Conservation (phyloP, 2,888 invertebrate species). For the Tryphoninae sp. region DNA sequence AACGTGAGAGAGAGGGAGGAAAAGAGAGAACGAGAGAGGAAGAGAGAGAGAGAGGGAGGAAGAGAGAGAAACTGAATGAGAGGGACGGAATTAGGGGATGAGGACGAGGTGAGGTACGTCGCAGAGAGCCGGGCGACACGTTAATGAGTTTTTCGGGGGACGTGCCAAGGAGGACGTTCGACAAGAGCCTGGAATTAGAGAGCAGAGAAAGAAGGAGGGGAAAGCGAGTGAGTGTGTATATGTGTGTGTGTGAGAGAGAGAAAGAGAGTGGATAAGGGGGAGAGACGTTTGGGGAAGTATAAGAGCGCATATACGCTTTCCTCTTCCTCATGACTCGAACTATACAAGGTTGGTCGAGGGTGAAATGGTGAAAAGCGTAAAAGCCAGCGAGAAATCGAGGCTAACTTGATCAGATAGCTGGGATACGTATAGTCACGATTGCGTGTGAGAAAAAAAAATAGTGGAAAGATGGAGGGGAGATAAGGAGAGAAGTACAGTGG, state of each 20-base stretch:
- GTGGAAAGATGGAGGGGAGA: constrained; percentile 42
- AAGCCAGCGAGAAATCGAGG: constrained; percentile 46
- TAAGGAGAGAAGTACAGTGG: constrained; percentile 10
- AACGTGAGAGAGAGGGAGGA: not conserved
- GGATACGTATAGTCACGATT: constrained; percentile 31
- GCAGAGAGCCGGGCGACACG: constrained; percentile 72
- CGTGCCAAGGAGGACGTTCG: constrained; percentile 77
- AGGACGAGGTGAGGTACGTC: constrained; percentile 41
- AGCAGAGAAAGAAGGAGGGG: constrained; percentile 53
- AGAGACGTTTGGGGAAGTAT: constrained; percentile 3
- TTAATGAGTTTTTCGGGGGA: constrained; percentile 81
- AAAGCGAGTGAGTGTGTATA: constrained; percentile 23
- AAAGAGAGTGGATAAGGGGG: constrained; percentile 43
- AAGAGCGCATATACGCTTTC: constrained; percentile 11
- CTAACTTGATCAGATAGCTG: constrained; percentile 20
- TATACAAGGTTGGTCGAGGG: constrained; percentile 19
- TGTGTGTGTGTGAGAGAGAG: constrained; percentile 42
- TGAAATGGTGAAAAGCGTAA: constrained; percentile 48
- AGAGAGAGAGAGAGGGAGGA: not conserved
- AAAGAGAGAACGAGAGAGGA: not conserved
- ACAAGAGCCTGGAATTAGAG: constrained; percentile 76
- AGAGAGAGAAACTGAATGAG: not conserved
- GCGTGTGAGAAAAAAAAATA: constrained; percentile 42
- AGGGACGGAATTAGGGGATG: constrained; percentile 26
- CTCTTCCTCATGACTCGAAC: constrained; percentile 1